Percentiles rank a stretch among this genome's conserved stretches.
Evolutionary conservation across 1,140 invertebrate species (phyloP).

Genomic region (Pogonognathellus flavescens): DNA sequence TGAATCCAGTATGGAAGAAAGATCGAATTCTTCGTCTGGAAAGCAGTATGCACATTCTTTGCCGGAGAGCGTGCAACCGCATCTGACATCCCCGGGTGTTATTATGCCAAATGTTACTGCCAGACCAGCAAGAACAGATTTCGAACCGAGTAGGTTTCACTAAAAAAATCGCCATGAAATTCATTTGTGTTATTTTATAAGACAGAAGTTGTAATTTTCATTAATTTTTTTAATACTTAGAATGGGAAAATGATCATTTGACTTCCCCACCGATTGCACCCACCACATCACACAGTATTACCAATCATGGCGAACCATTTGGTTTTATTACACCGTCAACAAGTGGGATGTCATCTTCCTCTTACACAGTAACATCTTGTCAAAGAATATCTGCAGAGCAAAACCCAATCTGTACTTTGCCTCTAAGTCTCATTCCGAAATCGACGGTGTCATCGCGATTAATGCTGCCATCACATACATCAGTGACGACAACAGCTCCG

Average conservation of each 20-base stretch:
- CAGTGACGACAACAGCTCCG: not conserved
- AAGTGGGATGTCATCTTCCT: not conserved
- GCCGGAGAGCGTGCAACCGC: not conserved
- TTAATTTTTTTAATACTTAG: too few relatives aligned
- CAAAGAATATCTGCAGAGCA: not conserved
- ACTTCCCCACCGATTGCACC: not conserved
- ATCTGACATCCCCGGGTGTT: not conserved
- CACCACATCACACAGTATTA: not conserved
- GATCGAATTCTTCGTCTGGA: not conserved
- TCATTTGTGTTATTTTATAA: not conserved
- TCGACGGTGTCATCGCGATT: not conserved
- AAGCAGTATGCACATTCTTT: not conserved
- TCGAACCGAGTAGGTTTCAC: conserved; percentile 7
- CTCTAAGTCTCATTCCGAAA: not conserved
- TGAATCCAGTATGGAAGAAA: not conserved
- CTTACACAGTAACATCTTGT: conserved; percentile 4
- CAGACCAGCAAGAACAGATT: not conserved
- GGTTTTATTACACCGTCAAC: not conserved
- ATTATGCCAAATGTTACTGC: not conserved
- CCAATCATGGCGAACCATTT: not conserved
- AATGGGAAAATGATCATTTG: not conserved
- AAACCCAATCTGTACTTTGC: not conserved
- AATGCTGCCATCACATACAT: not conserved
- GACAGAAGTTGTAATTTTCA: not conserved
- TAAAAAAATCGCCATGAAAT: not conserved